Percentiles rank a stretch among this genome's conserved stretches.
These are phyloP conservation scores for Pycnomerus fuliginosus DNA, from an alignment of 2,888 invertebrate species.

Conservation along the genomic window DNA sequence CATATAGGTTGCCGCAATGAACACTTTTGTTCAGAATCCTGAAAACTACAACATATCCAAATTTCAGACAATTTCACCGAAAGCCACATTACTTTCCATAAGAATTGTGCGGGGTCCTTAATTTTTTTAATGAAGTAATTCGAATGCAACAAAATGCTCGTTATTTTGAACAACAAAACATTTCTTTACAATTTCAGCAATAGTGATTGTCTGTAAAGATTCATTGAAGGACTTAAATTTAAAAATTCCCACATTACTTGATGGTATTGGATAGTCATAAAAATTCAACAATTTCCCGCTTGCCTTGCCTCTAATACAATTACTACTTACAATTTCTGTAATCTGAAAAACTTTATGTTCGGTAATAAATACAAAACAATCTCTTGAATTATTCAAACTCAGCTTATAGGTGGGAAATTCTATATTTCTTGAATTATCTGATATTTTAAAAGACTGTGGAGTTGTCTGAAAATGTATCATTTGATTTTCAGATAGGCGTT, in stretches of 20 bases:
- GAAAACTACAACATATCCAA: too few relatives aligned
- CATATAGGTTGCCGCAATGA: too few relatives aligned
- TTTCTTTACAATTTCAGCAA: not conserved
- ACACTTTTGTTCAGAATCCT: too few relatives aligned
- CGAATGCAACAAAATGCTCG: not conserved
- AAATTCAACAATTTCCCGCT: not conserved
- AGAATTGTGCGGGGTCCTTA: too few relatives aligned
- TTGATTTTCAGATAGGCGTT: constrained; percentile 2
- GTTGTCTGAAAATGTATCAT: not conserved
- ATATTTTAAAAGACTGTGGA: not conserved
- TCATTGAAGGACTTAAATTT: not conserved
- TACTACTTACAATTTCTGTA: not conserved
- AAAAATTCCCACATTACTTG: not conserved
- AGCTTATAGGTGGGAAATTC: not conserved
- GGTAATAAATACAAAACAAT: not conserved
- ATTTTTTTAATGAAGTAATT: too few relatives aligned
- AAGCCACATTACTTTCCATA: too few relatives aligned
- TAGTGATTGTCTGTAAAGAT: not conserved
- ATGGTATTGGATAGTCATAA: not conserved
- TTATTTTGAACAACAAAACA: not conserved
- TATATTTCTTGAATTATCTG: not conserved
- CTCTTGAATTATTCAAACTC: not conserved
- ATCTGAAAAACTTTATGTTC: not conserved
- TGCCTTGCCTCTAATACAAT: not conserved
- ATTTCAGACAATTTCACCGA: too few relatives aligned